Evolutionary conservation across 2,113 vertebrate genomes (phyloP).

Genomic region (Clarias gariepinus): DNA sequence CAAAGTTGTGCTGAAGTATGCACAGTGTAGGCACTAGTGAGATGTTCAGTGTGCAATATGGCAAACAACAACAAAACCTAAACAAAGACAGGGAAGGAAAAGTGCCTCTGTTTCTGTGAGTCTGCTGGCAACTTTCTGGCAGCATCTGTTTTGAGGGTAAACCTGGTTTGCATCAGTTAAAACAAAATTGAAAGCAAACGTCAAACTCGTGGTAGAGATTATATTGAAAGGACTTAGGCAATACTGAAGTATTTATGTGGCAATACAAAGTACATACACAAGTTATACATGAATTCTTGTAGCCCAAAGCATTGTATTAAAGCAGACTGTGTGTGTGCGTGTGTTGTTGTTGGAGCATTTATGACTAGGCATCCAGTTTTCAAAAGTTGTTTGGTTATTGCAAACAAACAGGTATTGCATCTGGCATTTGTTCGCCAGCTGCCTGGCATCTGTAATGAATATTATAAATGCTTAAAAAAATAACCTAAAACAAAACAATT

Average conservation of each 20-base stretch:
- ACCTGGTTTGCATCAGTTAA: conserved; percentile 64
- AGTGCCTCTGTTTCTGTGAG: conserved; percentile 54
- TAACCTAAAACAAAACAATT: not conserved
- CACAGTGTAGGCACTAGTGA: conserved; percentile 51
- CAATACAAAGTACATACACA: not conserved
- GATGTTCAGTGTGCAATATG: conserved; percentile 56
- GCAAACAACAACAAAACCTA: not conserved
- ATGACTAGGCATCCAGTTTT: not conserved
- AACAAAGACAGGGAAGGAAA: conserved; percentile 3
- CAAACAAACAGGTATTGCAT: not conserved
- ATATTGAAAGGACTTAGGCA: conserved; percentile 64
- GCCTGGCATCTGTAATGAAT: not conserved
- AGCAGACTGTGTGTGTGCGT: not conserved
- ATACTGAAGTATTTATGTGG: conserved; percentile 39
- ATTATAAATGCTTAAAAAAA: not conserved
- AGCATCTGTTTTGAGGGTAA: conserved; percentile 59
- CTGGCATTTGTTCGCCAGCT: not conserved
- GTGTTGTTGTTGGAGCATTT: not conserved
- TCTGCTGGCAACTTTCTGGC: conserved; percentile 55
- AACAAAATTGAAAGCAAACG: conserved; percentile 50
- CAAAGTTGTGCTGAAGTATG: conserved; percentile 48
- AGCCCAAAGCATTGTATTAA: not conserved
- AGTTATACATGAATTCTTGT: not conserved
- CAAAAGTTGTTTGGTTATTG: not conserved
- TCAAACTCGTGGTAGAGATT: conserved; percentile 52